phyloP scores from a whole-genome alignment of 2,113 vertebrate genomes.

The Argyrosomus japonicus region DNA sequence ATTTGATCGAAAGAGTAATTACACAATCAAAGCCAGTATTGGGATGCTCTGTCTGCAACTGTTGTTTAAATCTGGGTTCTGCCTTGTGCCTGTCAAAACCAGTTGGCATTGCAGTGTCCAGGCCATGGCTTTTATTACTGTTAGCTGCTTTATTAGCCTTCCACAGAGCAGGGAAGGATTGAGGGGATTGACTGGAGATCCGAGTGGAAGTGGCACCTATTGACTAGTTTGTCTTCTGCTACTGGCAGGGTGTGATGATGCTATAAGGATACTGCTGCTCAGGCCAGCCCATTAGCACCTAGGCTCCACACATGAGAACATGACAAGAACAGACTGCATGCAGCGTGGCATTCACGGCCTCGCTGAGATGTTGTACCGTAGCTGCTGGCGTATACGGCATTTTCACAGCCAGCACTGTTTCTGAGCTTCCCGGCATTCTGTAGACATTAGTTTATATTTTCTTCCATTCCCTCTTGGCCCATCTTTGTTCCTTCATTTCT shows the following conservation, averaged over 20 bases:
- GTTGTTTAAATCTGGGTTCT: slow-evolving; percentile 38
- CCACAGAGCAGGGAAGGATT: slow-evolving; percentile 37
- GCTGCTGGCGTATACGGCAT: background rate
- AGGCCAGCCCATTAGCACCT: slow-evolving; percentile 54
- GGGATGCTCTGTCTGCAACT: slow-evolving; percentile 29
- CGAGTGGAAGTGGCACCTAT: slow-evolving; percentile 63
- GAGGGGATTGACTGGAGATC: slow-evolving; percentile 59
- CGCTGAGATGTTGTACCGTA: background rate
- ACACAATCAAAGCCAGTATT: slow-evolving; percentile 48
- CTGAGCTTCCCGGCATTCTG: slow-evolving; percentile 23
- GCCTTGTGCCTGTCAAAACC: slow-evolving; percentile 52
- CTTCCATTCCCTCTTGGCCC: slow-evolving; percentile 13
- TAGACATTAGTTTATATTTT: slow-evolving; percentile 41
- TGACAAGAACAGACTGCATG: slow-evolving; percentile 51
- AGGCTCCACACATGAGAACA: slow-evolving; percentile 41
- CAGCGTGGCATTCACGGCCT: slow-evolving; percentile 22
- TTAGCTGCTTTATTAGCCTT: slow-evolving; percentile 68
- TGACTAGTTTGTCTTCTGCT: slow-evolving; percentile 61
- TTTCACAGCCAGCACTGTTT: slow-evolving; percentile 30
- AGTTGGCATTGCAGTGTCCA: slow-evolving; percentile 48
- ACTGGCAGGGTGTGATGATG: slow-evolving; percentile 43
- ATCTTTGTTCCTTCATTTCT: slow-evolving; percentile 44
- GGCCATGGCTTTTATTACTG: slow-evolving; percentile 64
- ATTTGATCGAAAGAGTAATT: slow-evolving; percentile 53
- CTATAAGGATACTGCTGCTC: slow-evolving; percentile 18